Evolutionary conservation across 2,113 vertebrate species (phyloP).

Genomic region (Misgurnus anguillicaudatus): DNA sequence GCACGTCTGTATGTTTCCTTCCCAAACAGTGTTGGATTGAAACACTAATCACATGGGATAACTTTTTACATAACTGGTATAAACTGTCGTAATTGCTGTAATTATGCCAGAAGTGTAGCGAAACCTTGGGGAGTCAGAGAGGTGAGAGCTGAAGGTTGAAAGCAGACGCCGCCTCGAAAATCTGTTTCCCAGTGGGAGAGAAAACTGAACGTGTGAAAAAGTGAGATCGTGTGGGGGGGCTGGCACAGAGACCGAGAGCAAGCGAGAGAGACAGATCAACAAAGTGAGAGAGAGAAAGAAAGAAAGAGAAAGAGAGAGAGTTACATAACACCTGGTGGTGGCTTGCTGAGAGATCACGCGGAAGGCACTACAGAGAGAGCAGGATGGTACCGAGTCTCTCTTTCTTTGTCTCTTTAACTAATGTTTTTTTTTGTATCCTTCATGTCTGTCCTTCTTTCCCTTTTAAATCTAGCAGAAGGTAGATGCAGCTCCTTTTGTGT

Average conservation of each 20-base stretch:
- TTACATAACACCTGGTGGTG: constrained; percentile 53
- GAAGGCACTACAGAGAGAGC: constrained; percentile 34
- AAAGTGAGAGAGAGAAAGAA: constrained; percentile 19
- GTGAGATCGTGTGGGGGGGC: constrained; percentile 7
- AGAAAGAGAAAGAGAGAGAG: constrained; percentile 33
- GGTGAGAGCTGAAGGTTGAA: constrained; percentile 22
- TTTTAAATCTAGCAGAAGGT: constrained; percentile 4
- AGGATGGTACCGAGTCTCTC: constrained; percentile 20
- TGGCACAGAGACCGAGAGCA: constrained; percentile 8
- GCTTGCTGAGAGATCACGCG: constrained; percentile 48
- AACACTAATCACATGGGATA: constrained; percentile 25
- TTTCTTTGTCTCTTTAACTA: constrained; percentile 25
- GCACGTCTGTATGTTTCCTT: not conserved
- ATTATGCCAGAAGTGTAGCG: constrained; percentile 38
- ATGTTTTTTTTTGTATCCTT: constrained; percentile 21
- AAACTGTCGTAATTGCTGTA: constrained; percentile 44
- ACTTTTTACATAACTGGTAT: constrained; percentile 44
- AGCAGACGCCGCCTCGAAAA: constrained; percentile 34
- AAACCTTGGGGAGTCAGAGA: constrained; percentile 40
- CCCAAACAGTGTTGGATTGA: not conserved
- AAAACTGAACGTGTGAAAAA: constrained; percentile 41
- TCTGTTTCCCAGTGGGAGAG: constrained; percentile 44
- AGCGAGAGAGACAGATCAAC: constrained; percentile 23
- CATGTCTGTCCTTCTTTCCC: not conserved
- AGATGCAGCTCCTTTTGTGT: constrained; percentile 18